Evolutionary conservation across 2,797 vertebrate genomes (phyloP), one percentile per base, ranked within the genome.

Genomic region (Pangasius macronema): DNA sequence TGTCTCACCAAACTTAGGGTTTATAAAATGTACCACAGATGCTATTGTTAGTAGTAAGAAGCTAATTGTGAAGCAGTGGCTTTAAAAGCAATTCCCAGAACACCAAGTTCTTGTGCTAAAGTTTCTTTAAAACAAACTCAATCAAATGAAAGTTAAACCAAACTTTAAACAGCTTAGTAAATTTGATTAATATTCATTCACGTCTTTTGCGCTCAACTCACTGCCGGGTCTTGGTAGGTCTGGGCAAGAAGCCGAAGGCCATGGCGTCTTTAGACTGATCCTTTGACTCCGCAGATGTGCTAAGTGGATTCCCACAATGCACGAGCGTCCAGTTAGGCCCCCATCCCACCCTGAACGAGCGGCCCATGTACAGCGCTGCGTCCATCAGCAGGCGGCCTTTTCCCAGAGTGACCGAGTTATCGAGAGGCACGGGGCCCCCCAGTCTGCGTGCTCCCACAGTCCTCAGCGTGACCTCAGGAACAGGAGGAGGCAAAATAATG

Each of bases 271-370:
- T 82, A 0, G 42, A 91, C 1, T 80, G 57, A 1, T 94, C 91
- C 0, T 94, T 92, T 5, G 61, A 87, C 51, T 87, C 76, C 0
- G 61, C 39, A 0, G 77, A 65, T 0, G 89, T 89, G 65, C 92
- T 86, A 30, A 99, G 39, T 1, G 33, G 91, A 0, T 96, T 92
- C 2, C 97, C 98, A 7, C 93, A 95, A 84, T 99, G 97, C 11
- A 92, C 96, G 18, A 99, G 93, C 0, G 92, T 96, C 97, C 98
- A 98, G 90, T 96, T 95, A 7, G 98, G 98, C 0, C 97, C 98
- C 98, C 98, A 99, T 0, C 98, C 98, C 0, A 98, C 97, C 0
- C 97, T 93, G 89, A 99, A 99, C 0, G 98, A 98, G 4, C 98
- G 97, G 0, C 97, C 97, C 87, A 95, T 94, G 84, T 97, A 99